Conservation (phyloP, 1,140 invertebrate genomes). For the Zaprionus kolodkinae region DNA sequence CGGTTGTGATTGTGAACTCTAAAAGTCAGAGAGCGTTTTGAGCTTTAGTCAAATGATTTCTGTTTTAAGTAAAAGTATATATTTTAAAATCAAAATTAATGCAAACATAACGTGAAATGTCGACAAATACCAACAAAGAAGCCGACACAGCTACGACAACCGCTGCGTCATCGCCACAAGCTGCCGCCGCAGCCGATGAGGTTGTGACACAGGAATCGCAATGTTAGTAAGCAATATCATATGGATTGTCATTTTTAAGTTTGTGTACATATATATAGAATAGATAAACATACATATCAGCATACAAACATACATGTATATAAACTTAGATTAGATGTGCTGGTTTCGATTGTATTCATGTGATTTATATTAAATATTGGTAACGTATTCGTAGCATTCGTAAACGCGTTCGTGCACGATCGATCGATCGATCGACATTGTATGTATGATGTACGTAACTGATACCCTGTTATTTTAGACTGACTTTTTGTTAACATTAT, state of each 20-base stretch:
- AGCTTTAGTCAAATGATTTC: conserved; percentile 36
- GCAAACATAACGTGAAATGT: conserved; percentile 38
- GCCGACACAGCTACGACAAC: background rate
- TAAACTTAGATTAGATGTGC: conserved; percentile 1
- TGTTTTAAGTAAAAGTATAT: conserved; percentile 22
- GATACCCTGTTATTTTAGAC: background rate
- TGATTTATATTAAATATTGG: conserved; percentile 10
- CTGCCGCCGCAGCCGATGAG: background rate
- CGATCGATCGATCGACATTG: background rate
- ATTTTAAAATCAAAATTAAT: conserved; percentile 19
- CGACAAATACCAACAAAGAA: conserved; percentile 20
- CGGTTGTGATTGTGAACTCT: background rate
- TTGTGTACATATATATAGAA: background rate
- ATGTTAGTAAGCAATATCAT: conserved; percentile 7
- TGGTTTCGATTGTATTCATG: conserved; percentile 5
- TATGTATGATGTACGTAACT: background rate
- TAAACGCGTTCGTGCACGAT: background rate
- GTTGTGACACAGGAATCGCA: conserved; percentile 1
- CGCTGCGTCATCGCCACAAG: conserved; percentile 14
- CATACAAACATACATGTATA: background rate
- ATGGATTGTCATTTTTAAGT: background rate
- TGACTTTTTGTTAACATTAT: background rate
- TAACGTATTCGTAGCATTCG: conserved; percentile 5
- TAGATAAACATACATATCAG: background rate
- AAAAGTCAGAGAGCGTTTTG: conserved; percentile 31